Conservation (phyloP, 1,140 invertebrate species). For the Euura saliciscinereae region DNA sequence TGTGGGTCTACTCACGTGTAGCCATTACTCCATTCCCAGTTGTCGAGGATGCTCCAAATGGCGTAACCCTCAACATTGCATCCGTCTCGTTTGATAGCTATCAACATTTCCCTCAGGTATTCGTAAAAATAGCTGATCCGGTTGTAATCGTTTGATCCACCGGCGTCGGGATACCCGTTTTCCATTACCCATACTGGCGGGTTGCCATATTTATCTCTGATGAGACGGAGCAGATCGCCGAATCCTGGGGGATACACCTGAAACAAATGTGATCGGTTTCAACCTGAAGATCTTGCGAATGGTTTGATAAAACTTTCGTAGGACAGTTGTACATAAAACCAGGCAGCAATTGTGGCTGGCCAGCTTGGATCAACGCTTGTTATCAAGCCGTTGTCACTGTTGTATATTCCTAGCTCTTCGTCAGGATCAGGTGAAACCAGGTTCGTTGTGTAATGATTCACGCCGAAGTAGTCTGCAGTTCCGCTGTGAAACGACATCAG, state of each 20-base stretch:
- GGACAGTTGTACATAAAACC: neutral
- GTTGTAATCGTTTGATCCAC: too few species aligned
- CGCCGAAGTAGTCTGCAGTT: neutral
- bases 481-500: neutral
- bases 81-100: neutral
- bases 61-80: neutral
- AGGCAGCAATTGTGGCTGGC: neutral
- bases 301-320: neutral
- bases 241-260: constrained; percentile 1
- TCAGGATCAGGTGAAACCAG: neutral
- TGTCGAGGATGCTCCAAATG: neutral
- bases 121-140: neutral
- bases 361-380: neutral
- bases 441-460: neutral
- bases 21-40: neutral
- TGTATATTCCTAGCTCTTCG: neutral
- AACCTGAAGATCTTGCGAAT: too few species aligned
- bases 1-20: neutral
- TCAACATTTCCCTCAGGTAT: neutral
- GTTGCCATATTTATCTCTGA: neutral
- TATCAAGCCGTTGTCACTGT: neutral
- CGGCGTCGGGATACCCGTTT: too few species aligned
- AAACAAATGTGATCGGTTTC: neutral
- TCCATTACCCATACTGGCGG: neutral
- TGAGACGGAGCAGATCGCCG: neutral